A percentile compares a stretch with the other conserved stretches of the same genome.
phyloP scores from a whole-genome alignment of 2,888 invertebrate genomes.

The Taenaris catops region DNA sequence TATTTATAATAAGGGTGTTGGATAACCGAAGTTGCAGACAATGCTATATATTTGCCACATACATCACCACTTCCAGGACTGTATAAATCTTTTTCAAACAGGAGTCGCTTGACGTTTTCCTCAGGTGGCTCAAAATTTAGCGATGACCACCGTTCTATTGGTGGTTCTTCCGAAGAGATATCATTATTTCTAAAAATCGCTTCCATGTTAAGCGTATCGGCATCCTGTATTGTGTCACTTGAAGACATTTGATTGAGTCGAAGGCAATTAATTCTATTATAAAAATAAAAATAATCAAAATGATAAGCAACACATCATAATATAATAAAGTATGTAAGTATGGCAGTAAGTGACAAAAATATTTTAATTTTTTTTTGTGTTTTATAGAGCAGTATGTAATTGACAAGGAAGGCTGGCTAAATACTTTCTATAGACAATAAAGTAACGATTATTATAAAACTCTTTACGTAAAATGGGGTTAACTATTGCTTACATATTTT shows the following conservation, averaged over 20 bases:
- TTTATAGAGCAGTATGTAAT: no score
- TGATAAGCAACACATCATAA: no score
- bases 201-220: slow-evolving; percentile 5
- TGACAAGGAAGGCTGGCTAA: no score
- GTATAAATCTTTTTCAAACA: slow-evolving; percentile 34
- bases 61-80: slow-evolving; percentile 44
- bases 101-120: slow-evolving; percentile 29
- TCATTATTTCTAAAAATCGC: slow-evolving; percentile 17
- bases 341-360: no score
- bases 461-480: no score
- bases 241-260: slow-evolving; percentile 14
- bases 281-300: slow-evolving; percentile 11
- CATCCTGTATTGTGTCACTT: slow-evolving; percentile 1
- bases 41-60: slow-evolving; percentile 38
- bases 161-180: slow-evolving; percentile 28
- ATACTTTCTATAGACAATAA: no score
- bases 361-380: no score
- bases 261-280: neutral
- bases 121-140: slow-evolving; percentile 21
- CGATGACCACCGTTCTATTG: slow-evolving; percentile 32
- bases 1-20: slow-evolving; percentile 36
- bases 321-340: no score
- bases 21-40: slow-evolving; percentile 40
- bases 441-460: no score
- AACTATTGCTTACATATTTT: no score